Base-by-base conservation (phyloP, 2,888 invertebrate genomes). In the Apodemia zela region DNA sequence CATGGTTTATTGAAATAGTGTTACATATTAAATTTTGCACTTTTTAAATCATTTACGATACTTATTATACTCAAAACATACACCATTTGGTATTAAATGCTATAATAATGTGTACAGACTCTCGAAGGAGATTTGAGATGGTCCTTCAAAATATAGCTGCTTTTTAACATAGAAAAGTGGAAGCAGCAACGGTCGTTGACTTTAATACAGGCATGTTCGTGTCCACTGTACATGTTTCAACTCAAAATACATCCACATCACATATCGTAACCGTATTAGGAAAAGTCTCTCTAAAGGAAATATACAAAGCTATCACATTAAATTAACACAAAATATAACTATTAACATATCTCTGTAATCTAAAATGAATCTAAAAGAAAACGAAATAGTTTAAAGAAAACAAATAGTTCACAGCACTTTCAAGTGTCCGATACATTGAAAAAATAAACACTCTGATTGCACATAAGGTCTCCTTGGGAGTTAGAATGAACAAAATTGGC, bases 231-330 rank as follows among this genome's bases (percentile, higher is more conserved):
- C 51, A 54, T 54, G 13, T 21, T 21, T 54, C 13, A 54, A 15
- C 18, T 21, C 51, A 54, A 54, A 54, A 13, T 54, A 60, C 61
- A 65, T 17, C 61, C 62, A 62, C 38, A 60, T 60, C 62, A 60
- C 60, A 66, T 66, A 66, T 61, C 59, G 49, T 68, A 51, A 67
- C 64, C 58, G 63, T 64, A 67, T 65, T 75, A 79, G 76, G 72
- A 81, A 84, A 83, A 84, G 79, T 84, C 82, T 75, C 76, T 71
- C 84, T 84, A 87, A 88, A 88, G 76, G 54, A 82, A 91, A 89
- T 89, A 86, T 91, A 90, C 89, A 91, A 88, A 87, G 87, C 89
- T 89, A 89, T 89, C 89, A 89, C 89, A 88, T 90, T 86, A 89
- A 89, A 87, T 86, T 87, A 89, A 90, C 85, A 87, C 88, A 90